phyloP scores from a whole-genome alignment of 2,797 vertebrate genomes.

The Amniataba percoides region DNA sequence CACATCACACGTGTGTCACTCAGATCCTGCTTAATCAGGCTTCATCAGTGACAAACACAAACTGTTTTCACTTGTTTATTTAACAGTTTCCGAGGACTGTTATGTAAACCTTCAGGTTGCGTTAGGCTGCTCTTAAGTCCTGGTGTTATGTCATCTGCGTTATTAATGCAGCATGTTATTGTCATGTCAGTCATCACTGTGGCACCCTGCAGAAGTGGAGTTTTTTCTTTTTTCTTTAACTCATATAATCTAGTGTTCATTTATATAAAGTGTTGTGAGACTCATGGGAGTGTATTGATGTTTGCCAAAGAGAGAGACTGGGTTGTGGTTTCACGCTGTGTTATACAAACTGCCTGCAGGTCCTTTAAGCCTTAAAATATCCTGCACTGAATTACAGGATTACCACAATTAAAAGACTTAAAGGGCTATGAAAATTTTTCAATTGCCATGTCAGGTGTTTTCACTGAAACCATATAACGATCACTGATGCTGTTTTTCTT shows the following conservation, averaged over 20 bases:
- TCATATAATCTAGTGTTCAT: not conserved
- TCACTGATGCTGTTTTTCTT: not conserved
- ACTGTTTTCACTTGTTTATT: slow-evolving; percentile 17
- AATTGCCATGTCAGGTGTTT: not conserved
- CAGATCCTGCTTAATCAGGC: not conserved
- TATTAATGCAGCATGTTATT: not conserved
- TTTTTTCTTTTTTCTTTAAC: not conserved
- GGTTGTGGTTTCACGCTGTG: slow-evolving; percentile 22
- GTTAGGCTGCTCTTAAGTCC: slow-evolving; percentile 18
- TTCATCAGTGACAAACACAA: not conserved
- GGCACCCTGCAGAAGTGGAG: not conserved
- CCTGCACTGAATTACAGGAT: slow-evolving; percentile 12
- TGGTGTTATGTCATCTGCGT: slow-evolving; percentile 30
- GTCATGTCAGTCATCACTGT: not conserved
- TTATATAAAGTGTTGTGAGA: not conserved
- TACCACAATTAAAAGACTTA: not conserved
- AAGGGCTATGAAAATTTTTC: not conserved
- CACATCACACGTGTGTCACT: slow-evolving; percentile 13
- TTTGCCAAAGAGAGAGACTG: not conserved
- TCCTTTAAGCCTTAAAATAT: slow-evolving; percentile 11
- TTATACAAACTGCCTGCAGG: slow-evolving; percentile 20
- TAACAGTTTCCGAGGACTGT: slow-evolving; percentile 7
- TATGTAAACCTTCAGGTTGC: slow-evolving; percentile 31
- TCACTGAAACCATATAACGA: not conserved
- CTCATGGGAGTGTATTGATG: not conserved